Evolutionary conservation across 2,888 invertebrate genomes (phyloP).

Genomic region (Oxystoma pomonae): DNA sequence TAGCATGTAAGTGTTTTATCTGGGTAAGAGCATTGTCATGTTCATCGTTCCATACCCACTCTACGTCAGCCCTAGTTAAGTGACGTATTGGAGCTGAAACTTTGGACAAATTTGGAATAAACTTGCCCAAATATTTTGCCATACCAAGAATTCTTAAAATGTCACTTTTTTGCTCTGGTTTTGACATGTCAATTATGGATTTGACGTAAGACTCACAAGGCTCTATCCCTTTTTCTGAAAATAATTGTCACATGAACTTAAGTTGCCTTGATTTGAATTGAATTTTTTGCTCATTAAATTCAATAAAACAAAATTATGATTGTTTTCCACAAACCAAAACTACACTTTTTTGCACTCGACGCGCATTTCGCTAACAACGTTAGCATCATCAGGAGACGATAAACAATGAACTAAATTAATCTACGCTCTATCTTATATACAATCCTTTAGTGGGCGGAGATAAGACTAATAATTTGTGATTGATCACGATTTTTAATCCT

Average conservation of each 20-base stretch:
- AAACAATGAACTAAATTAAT: too few relatives aligned
- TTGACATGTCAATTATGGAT: conserved; percentile 27
- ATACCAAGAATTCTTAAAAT: conserved; percentile 28
- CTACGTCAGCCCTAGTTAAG: conserved; percentile 12
- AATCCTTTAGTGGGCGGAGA: too few relatives aligned
- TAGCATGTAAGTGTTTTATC: conserved; percentile 23
- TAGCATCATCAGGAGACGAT: too few relatives aligned
- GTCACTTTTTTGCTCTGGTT: conserved; percentile 22
- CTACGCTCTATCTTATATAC: too few relatives aligned
- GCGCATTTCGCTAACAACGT: too few relatives aligned
- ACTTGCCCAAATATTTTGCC: conserved; percentile 27
- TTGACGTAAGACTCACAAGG: conserved; percentile 21
- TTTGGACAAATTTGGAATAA: conserved; percentile 27
- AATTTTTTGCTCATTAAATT: conserved; percentile 20
- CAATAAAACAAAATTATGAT: too few relatives aligned
- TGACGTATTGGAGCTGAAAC: conserved; percentile 15
- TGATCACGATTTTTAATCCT: too few relatives aligned
- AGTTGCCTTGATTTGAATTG: conserved; percentile 18
- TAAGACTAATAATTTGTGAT: too few relatives aligned
- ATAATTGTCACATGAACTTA: conserved; percentile 20
- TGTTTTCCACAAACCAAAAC: too few relatives aligned
- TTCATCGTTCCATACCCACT: conserved; percentile 15
- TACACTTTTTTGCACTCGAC: too few relatives aligned
- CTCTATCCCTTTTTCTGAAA: conserved; percentile 21
- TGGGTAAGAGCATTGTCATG: conserved; percentile 21